A percentile compares a stretch with the other conserved stretches of the same genome.
Evolutionary conservation across 2,888 invertebrate genomes (phyloP).

Genomic region (Gastracanthus pulcherrimus): DNA sequence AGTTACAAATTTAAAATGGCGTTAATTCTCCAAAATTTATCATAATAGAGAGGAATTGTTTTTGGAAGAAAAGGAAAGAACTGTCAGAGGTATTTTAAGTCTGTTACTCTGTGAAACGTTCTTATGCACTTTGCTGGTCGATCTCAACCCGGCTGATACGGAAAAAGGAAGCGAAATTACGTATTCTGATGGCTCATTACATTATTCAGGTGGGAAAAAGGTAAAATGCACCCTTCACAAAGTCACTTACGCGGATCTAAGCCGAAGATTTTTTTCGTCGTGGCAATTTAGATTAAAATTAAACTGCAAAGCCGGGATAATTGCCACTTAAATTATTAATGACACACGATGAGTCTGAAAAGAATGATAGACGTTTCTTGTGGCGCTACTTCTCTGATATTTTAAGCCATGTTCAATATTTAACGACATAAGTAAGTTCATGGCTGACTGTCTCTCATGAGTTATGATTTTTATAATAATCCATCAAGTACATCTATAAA

Average conservation of each 20-base stretch:
- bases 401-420: neutral
- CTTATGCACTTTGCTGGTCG: neutral
- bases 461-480: neutral
- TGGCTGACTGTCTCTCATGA: neutral
- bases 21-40: too few relatives aligned
- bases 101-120: neutral
- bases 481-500: too few relatives aligned
- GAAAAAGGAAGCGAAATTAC: neutral
- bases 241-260: neutral
- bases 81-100: neutral
- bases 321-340: conserved; percentile 6
- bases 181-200: neutral
- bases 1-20: too few relatives aligned
- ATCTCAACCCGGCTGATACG: neutral
- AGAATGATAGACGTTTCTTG: neutral
- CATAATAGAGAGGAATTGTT: too few relatives aligned
- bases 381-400: neutral
- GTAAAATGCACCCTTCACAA: neutral
- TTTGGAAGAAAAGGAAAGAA: too few relatives aligned
- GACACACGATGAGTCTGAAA: neutral
- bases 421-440: neutral
- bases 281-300: conserved; percentile 12
- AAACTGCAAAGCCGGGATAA: neutral
- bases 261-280: neutral
- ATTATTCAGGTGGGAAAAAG: neutral